phyloP scores from a whole-genome alignment of 2,888 invertebrate genomes.

The Melipona bicolor region DNA sequence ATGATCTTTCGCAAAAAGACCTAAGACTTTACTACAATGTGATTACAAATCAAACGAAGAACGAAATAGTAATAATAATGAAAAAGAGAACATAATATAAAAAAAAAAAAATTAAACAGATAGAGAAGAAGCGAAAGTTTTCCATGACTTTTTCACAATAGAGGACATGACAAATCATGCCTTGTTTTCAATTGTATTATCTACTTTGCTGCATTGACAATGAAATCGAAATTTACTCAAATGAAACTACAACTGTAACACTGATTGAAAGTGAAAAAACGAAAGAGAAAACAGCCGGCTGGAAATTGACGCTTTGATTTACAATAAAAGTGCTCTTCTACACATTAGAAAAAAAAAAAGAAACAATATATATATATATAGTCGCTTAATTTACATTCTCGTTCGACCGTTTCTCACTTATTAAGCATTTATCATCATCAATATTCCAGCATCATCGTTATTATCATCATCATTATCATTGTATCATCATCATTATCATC shows the following conservation, averaged over 20 bases:
- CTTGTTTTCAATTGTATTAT: neutral
- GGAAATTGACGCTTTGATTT: constrained; percentile 1
- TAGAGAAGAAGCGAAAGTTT: constrained; percentile 20
- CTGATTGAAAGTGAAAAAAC: neutral
- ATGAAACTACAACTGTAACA: constrained; percentile 9
- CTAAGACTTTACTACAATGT: constrained; percentile 52
- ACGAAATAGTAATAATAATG: constrained; percentile 31
- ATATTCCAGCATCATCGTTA: constrained; percentile 10
- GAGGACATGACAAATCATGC: constrained; percentile 4
- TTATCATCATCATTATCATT: constrained; percentile 10
- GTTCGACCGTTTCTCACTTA: constrained; percentile 42
- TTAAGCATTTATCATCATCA: constrained; percentile 30
- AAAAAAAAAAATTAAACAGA: constrained; percentile 24
- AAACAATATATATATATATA: constrained; percentile 2
- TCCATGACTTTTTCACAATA: neutral
- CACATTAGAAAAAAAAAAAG: neutral
- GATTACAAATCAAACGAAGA: constrained; percentile 55
- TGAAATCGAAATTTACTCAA: constrained; percentile 2
- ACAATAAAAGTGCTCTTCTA: constrained; percentile 7
- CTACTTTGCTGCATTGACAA: constrained; percentile 19
- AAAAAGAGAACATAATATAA: constrained; percentile 9
- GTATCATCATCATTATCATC: constrained; percentile 22
- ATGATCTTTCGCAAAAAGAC: constrained; percentile 43
- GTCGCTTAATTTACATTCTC: constrained; percentile 37
- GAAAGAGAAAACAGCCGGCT: neutral